Evolutionary conservation across 2,888 invertebrate species (phyloP).

Genomic region (Lasius fuliginosus): DNA sequence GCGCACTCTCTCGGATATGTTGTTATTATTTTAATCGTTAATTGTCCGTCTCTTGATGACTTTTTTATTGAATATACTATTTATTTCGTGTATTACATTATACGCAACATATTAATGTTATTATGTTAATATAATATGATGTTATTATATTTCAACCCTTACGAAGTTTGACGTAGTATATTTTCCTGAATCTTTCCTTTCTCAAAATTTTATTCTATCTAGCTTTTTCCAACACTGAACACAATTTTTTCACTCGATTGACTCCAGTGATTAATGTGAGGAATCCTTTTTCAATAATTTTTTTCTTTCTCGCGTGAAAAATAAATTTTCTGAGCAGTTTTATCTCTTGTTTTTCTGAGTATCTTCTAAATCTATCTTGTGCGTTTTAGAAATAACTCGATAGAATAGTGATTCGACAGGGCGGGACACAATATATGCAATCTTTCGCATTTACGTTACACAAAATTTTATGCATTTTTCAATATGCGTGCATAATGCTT

Average conservation of each 20-base stretch:
- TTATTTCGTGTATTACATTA: not conserved
- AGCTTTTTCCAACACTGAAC: not conserved
- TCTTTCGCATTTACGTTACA: slow-evolving; percentile 11
- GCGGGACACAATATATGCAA: slow-evolving; percentile 26
- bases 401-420: slow-evolving; percentile 12
- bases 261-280: not conserved
- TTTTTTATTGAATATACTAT: not conserved
- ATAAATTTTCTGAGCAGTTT: not conserved
- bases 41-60: not conserved
- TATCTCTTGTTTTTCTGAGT: not conserved
- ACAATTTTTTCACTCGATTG: not conserved
- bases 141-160: not conserved
- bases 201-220: not conserved
- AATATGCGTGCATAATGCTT: slow-evolving; percentile 10
- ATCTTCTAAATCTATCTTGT: not conserved
- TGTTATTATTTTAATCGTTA: not conserved
- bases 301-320: not conserved
- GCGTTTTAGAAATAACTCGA: slow-evolving; percentile 19
- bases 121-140: no score
- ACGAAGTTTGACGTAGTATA: not conserved
- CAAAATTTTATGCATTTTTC: slow-evolving; percentile 47
- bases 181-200: not conserved
- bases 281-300: not conserved
- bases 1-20: not conserved
- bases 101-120: not conserved